Base-by-base conservation (phyloP, 2,797 vertebrate species). In the Phoxinus dragarum region DNA sequence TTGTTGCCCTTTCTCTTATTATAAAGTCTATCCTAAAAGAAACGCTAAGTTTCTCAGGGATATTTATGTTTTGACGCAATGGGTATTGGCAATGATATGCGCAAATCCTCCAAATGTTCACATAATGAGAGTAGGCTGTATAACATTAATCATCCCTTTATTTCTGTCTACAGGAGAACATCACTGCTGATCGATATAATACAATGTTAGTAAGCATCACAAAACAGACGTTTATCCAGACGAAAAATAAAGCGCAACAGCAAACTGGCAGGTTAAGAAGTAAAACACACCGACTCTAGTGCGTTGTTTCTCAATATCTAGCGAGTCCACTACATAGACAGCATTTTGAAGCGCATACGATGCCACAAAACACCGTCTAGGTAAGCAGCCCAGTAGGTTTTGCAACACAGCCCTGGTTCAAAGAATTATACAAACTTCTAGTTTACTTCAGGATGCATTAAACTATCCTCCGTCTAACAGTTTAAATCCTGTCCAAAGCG, bases 241-340 rank as follows among this genome's bases (percentile, higher is more conserved):
- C 40, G n/a, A 16, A 34, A 78, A 69, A 78, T 40, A 16, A 38
- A 52, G 23, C 19, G 59, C n/a, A 66, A 47, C 42, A 42, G n/a
- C 16, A 2, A 42, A 38, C 52, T 27, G 31, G 9, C 38, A 78
- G 36, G n/a, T 59, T 27, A 16, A 61, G 52, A 44, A 72, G 52
- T 64, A 73, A 78, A 72, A 72, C 74, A 61, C 52, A 49, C 27
- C 52, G 83, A 85, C 68, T 61, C 52, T 0, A 17, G 11, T n/a
- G 72, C 21, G 7, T 42, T 21, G 71, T 36, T 44, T 49, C 68
- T 49, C 31, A 85, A 64, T 19, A 11, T 49, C 23, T 27, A 61
- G 6, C 40, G 36, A 56, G 74, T 10, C 2, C 38, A 79, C 75
- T 78, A 78, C 49, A 31, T 59, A 84, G 19, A 42, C 27, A 27